phyloP scores from a whole-genome alignment of 2,113 vertebrate genomes.

The Crotophaga sulcirostris region DNA sequence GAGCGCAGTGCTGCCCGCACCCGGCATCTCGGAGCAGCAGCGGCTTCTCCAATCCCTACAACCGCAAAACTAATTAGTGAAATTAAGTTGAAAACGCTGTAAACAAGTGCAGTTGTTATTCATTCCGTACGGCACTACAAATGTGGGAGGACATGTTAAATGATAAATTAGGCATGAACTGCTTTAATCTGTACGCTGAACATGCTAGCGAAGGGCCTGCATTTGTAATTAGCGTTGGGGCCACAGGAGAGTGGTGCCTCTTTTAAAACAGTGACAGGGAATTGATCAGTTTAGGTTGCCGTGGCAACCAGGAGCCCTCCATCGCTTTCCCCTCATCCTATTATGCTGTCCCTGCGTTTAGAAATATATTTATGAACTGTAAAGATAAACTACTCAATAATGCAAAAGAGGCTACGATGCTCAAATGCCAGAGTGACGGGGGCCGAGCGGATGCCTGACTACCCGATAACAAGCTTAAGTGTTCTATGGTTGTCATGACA shows the following conservation, averaged over 20 bases:
- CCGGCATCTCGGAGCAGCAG: rapidly evolving
- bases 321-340: slow-evolving; percentile 54
- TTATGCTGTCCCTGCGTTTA: slow-evolving; percentile 60
- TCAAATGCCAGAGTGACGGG: slow-evolving; percentile 73
- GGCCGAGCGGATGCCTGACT: slow-evolving; percentile 68
- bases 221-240: slow-evolving; percentile 83
- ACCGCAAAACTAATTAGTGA: slow-evolving; percentile 77
- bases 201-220: slow-evolving; percentile 75
- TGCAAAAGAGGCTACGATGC: slow-evolving; percentile 65
- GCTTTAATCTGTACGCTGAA: slow-evolving; percentile 80
- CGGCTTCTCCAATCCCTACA: not conserved
- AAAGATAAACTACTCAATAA: slow-evolving; percentile 78
- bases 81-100: slow-evolving; percentile 75
- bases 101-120: slow-evolving; percentile 80
- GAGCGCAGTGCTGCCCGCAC: not conserved
- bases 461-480: slow-evolving; percentile 72
- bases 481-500: slow-evolving; percentile 75
- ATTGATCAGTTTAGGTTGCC: slow-evolving; percentile 86
- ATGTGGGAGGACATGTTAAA: slow-evolving; percentile 78
- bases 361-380: slow-evolving; percentile 79
- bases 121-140: slow-evolving; percentile 68
- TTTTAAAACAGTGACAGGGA: slow-evolving; percentile 83
- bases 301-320: slow-evolving; percentile 76
- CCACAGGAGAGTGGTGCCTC: slow-evolving; percentile 77
- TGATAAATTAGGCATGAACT: slow-evolving; percentile 83